Evolutionary conservation across 2,888 invertebrate species (phyloP).

Genomic region (Drosophila macrothrix): DNA sequence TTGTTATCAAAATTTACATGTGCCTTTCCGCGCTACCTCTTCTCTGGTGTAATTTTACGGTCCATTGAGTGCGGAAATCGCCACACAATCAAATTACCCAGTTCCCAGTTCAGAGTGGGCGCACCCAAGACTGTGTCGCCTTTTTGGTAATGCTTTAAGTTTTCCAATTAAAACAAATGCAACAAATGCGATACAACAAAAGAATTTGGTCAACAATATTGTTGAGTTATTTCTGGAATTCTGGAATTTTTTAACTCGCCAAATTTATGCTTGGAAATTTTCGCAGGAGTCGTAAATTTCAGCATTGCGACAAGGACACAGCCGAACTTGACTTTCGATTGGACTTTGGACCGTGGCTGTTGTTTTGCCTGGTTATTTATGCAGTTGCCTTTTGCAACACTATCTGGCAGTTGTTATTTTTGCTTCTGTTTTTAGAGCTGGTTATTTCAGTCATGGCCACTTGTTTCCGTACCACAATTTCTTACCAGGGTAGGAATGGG

Average conservation of each 20-base stretch:
- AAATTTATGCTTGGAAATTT: conserved; percentile 49
- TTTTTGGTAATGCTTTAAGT: conserved; percentile 58
- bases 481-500: conserved; percentile 14
- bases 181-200: conserved; percentile 45
- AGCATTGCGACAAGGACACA: conserved; percentile 37
- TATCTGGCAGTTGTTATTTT: conserved; percentile 46
- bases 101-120: conserved; percentile 8
- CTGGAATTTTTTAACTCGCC: conserved; percentile 42
- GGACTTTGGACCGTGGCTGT: conserved; percentile 46
- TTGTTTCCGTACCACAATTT: conserved; percentile 63
- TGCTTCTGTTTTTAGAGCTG: conserved; percentile 16
- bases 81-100: conserved; percentile 65
- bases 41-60: conserved; percentile 67
- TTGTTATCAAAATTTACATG: conserved; percentile 67
- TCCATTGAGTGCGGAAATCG: conserved; percentile 71
- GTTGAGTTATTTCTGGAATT: conserved; percentile 41
- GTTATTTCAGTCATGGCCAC: conserved; percentile 50
- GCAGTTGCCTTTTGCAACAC: conserved; percentile 58
- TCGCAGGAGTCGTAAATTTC: conserved; percentile 56
- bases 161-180: conserved; percentile 58
- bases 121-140: conserved; percentile 43
- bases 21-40: conserved; percentile 7
- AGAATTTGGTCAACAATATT: conserved; percentile 49
- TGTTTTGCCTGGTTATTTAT: conserved; percentile 67
- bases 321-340: conserved; percentile 60